Conservation (phyloP, 2,888 invertebrate genomes). For the Beris chalybata region DNA sequence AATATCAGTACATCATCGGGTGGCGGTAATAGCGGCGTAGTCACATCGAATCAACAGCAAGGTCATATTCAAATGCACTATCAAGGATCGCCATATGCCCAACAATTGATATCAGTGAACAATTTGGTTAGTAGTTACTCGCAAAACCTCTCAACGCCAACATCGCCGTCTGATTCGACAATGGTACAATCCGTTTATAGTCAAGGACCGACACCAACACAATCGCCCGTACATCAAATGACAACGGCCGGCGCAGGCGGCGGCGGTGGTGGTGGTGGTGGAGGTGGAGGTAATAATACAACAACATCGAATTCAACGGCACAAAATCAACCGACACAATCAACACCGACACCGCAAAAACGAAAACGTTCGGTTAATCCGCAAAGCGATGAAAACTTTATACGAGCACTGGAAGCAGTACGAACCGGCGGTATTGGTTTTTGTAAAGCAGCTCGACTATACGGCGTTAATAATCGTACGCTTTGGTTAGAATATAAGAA, state of each 20-base stretch:
- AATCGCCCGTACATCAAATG: conserved; percentile 53
- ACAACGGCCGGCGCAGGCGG: neutral
- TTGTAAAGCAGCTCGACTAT: conserved; percentile 81
- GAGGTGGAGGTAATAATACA: conserved; percentile 36
- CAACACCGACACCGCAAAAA: conserved; percentile 58
- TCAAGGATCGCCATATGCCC: conserved; percentile 49
- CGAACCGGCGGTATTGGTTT: conserved; percentile 82
- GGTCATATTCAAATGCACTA: conserved; percentile 45
- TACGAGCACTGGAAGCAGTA: conserved; percentile 78
- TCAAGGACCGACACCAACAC: conserved; percentile 57
- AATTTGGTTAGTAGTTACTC: conserved; percentile 59
- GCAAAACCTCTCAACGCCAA: conserved; percentile 62
- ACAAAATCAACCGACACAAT: conserved; percentile 40
- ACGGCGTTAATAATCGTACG: conserved; percentile 83
- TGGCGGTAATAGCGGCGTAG: conserved; percentile 42
- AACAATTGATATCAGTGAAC: conserved; percentile 57
- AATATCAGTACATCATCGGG: conserved; percentile 43
- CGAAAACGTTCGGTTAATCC: conserved; percentile 77
- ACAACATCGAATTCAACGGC: conserved; percentile 1
- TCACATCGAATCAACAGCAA: conserved; percentile 43
- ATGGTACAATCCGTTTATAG: conserved; percentile 59
- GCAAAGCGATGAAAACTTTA: conserved; percentile 81
- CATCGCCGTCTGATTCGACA: conserved; percentile 61
- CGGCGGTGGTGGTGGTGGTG: neutral
- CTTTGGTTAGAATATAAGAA: conserved; percentile 85